A percentile compares a stretch with the other conserved stretches of the same genome.
These are phyloP conservation scores for Holcopasites calliopsidis DNA, from an alignment of 1,140 invertebrate species.

Conservation along the genomic window DNA sequence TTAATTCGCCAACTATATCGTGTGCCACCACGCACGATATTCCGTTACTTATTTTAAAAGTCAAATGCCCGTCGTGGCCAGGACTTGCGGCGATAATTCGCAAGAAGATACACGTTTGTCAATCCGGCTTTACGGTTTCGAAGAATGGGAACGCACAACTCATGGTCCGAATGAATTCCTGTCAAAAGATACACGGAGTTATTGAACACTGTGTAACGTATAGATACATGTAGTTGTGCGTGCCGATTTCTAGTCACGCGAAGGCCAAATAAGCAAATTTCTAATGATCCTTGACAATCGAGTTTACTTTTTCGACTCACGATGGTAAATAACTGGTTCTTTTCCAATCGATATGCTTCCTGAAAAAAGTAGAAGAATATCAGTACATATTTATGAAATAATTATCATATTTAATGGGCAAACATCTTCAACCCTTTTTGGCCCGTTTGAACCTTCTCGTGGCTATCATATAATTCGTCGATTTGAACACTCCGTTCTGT, in stretches of 20 bases:
- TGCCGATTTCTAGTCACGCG: slow-evolving; percentile 34
- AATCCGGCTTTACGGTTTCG: slow-evolving; percentile 29
- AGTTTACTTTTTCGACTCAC: not conserved
- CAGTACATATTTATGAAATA: too few relatives aligned
- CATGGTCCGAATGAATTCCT: slow-evolving; percentile 31
- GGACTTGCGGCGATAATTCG: not conserved
- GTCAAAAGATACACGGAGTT: not conserved
- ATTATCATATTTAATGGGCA: too few relatives aligned
- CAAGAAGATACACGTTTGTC: not conserved
- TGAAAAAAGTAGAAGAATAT: too few relatives aligned
- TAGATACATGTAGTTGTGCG: not conserved
- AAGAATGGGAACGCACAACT: slow-evolving; percentile 30
- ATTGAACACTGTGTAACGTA: not conserved
- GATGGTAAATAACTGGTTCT: not conserved
- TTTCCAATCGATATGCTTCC: too few relatives aligned
- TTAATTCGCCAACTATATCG: not conserved
- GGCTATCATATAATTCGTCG: not conserved
- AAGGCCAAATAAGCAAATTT: slow-evolving; percentile 26
- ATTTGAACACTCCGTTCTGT: too few relatives aligned
- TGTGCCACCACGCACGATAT: not conserved
- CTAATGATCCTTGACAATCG: not conserved
- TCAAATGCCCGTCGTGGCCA: not conserved
- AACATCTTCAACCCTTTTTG: too few relatives aligned
- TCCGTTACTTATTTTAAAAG: not conserved
- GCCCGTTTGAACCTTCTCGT: not conserved